Percentiles rank a stretch among this genome's conserved stretches.
These are phyloP conservation scores for Camponotus fellah DNA, from an alignment of 2,888 invertebrate species.

Conservation along the genomic window DNA sequence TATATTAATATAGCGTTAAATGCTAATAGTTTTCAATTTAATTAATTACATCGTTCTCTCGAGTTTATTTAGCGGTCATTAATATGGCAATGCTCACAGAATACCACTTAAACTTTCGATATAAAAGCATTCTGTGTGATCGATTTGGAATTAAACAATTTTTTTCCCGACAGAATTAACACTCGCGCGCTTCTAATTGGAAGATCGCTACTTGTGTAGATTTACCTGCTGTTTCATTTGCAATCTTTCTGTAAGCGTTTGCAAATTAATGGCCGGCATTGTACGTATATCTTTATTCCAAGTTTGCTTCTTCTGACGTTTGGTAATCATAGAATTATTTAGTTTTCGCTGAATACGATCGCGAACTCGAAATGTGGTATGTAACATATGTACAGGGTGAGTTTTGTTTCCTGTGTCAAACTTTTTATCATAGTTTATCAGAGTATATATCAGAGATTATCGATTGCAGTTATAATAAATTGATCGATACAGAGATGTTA, in stretches of 20 bases:
- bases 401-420: too few relatives aligned
- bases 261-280: constrained; percentile 6
- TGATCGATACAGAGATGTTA: too few relatives aligned
- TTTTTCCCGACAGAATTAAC: not conserved
- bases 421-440: too few relatives aligned
- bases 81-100: constrained; percentile 14
- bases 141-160: not conserved
- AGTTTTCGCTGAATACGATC: not conserved
- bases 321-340: not conserved
- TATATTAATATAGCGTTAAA: not conserved
- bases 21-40: constrained; percentile 7
- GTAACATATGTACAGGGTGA: not conserved
- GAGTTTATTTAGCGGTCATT: not conserved
- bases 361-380: not conserved
- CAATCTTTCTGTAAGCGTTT: not conserved
- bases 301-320: not conserved
- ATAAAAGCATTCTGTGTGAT: not conserved
- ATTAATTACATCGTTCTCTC: not conserved
- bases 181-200: not conserved
- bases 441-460: too few relatives aligned
- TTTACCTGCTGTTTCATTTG: not conserved
- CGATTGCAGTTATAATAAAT: too few relatives aligned
- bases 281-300: not conserved
- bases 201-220: not conserved
- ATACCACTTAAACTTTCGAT: not conserved